Conservation (phyloP, 2,888 invertebrate species). For the Nephrotoma appendiculata region DNA sequence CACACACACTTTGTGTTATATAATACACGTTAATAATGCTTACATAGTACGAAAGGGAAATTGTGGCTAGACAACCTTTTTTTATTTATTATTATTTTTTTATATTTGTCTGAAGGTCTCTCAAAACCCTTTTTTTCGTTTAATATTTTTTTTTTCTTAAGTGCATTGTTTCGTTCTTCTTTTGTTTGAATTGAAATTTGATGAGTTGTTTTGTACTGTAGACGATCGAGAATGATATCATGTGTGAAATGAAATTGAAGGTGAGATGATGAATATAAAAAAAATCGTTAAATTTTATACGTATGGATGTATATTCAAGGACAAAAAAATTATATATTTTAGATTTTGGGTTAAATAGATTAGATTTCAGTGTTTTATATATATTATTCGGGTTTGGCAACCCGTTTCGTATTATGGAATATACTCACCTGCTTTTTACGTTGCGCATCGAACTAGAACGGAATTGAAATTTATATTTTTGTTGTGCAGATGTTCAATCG, state of each 20-base stretch:
- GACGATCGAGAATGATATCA: neutral
- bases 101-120: neutral
- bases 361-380: neutral
- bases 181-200: neutral
- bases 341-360: neutral
- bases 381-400: neutral
- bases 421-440: neutral
- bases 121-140: neutral
- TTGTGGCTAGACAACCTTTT: constrained; percentile 4
- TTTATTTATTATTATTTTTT: neutral
- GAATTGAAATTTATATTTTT: neutral
- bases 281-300: neutral
- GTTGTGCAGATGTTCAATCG: neutral
- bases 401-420: neutral
- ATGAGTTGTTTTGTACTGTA: neutral
- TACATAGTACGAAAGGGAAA: neutral
- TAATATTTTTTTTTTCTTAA: neutral
- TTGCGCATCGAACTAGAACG: neutral
- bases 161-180: neutral
- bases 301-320: neutral
- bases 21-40: neutral
- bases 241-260: constrained; percentile 3
- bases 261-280: neutral
- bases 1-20: neutral
- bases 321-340: neutral